phyloP scores from a whole-genome alignment of 2,888 invertebrate species.

The Phengaris alcon region DNA sequence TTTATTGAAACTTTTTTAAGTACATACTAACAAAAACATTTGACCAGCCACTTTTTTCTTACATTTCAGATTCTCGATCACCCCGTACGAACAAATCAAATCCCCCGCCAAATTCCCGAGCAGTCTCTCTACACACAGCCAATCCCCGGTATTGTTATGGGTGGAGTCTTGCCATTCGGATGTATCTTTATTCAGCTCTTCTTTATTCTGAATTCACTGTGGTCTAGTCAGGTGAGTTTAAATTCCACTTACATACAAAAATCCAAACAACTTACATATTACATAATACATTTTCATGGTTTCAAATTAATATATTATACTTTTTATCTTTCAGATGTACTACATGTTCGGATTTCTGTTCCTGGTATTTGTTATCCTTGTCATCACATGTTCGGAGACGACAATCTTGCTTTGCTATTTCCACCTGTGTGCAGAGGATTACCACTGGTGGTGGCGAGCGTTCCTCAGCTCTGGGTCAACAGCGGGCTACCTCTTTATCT shows the following conservation, averaged over 20 bases:
- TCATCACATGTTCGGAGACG: conserved; percentile 99
- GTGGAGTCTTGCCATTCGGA: conserved; percentile 98
- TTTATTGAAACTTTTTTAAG: neutral
- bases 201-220: conserved; percentile 98
- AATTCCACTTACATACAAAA: neutral
- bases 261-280: neutral
- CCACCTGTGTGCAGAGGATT: conserved; percentile 99
- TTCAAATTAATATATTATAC: neutral
- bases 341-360: conserved; percentile 99
- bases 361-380: conserved; percentile 96
- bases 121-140: conserved; percentile 99
- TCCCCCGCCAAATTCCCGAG: conserved; percentile 98
- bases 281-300: neutral
- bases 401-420: conserved; percentile 99
- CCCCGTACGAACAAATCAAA: conserved; percentile 99
- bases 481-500: conserved; percentile 96
- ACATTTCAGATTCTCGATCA: conserved; percentile 90
- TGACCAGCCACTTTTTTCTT: neutral
- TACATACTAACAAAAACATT: neutral
- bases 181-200: conserved; percentile 99
- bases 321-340: conserved; percentile 87
- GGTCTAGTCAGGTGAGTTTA: conserved; percentile 84
- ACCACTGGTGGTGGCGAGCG: conserved; percentile 99
- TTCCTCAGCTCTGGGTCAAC: conserved; percentile 99
- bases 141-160: conserved; percentile 97